Evolutionary conservation across 2,797 vertebrate genomes (phyloP), one percentile per base, ranked within the genome.

Genomic region (Silurus lanzhouensis): DNA sequence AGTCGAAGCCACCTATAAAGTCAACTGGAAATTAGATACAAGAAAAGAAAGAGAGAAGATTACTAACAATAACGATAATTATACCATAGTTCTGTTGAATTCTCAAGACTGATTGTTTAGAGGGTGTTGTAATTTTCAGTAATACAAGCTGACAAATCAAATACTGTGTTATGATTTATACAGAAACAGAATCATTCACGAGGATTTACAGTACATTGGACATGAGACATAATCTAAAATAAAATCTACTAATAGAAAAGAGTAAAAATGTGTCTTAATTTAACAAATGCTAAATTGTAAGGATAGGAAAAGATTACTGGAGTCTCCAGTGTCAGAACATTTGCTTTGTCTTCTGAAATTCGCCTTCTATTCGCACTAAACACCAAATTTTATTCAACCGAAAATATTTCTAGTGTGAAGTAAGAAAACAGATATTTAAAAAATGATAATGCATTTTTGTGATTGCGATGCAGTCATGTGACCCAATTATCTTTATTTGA

Each of bases 1-100:
- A 99, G 92, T 99, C 98, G 87, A 99, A 99, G 90, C 98, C 98
- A 92, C 98, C 98, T 97, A 99, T 99, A 96, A 99, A 99, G 93
- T 99, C 98, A 95, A 99, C 98, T 99, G 94, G 84, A 95, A 64
- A 71, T 61, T 25, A 85, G n/a, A 10, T 1, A 64, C n/a, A 46
- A 58, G 25, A 46, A 44, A 44, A 85, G n/a, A 76, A 27, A 81
- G 38, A 80, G 38, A 67, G 17, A 14, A 46, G 6, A 52, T 85
- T 27, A 68, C 2, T 76, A 61, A 76, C 19, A 15, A 70, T 19
- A 52, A 31, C 44, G 9, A 68, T 10, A 17, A 66, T 52, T 44
- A 61, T 20, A 19, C 8, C 19, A 81, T 1, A 66, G 22, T 81
- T 61, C 61, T 60, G 55, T 6, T 60, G 52, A 27, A n/a, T n/a